Conservation (phyloP, 2,888 invertebrate species). For the Muscina levida region DNA sequence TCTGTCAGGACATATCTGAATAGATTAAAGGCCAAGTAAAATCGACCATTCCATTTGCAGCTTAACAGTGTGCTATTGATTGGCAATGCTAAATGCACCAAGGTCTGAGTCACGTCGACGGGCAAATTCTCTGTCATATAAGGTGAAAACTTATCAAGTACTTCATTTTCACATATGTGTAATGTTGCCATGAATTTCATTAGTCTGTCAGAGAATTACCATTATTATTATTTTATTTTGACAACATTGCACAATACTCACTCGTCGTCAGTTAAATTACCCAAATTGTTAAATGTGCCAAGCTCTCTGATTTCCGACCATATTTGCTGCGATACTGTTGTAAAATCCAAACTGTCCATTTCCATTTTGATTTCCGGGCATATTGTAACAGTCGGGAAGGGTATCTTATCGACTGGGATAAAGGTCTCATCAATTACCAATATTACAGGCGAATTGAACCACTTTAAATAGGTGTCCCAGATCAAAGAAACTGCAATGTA, state of each 20-base stretch:
- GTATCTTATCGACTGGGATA: slow-evolving; percentile 76
- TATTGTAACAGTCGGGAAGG: slow-evolving; percentile 78
- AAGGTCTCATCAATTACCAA: slow-evolving; percentile 77
- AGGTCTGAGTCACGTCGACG: too few species aligned
- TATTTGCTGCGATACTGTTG: too few species aligned
- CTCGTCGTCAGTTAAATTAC: slow-evolving; percentile 70
- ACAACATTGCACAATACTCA: slow-evolving; percentile 60
- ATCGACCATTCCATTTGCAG: slow-evolving; percentile 72
- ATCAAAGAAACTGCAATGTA: slow-evolving; percentile 75
- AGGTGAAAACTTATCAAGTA: slow-evolving; percentile 70
- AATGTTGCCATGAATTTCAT: slow-evolving; percentile 73
- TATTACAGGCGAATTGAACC: slow-evolving; percentile 76
- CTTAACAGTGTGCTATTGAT: slow-evolving; percentile 76
- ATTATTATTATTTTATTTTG: too few species aligned
- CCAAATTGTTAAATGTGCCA: too few species aligned
- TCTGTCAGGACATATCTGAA: slow-evolving; percentile 63
- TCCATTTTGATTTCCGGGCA: slow-evolving; percentile 79
- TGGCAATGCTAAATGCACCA: slow-evolving; percentile 73
- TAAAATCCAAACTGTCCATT: slow-evolving; percentile 73
- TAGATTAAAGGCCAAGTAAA: slow-evolving; percentile 62
- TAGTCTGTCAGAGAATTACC: slow-evolving; percentile 68
- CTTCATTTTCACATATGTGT: slow-evolving; percentile 76
- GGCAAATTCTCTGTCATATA: too few species aligned
- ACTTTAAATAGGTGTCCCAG: slow-evolving; percentile 74
- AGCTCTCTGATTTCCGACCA: too few species aligned